Conservation (phyloP, 30 jellyfish, hydroid and myxozoan genomes). For the Mastigias papua region DNA sequence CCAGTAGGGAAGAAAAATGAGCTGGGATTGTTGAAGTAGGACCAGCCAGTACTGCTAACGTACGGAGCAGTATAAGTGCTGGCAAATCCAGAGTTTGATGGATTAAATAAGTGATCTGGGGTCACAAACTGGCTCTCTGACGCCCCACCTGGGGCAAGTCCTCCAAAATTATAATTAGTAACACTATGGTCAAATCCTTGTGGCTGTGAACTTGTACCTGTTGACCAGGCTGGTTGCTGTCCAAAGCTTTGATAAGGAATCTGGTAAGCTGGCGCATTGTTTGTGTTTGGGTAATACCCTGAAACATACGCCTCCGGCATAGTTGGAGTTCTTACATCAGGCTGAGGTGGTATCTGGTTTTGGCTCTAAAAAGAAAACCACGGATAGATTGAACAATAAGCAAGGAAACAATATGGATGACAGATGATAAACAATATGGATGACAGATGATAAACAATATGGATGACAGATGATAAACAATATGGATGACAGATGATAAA, state of each 20-base stretch:
- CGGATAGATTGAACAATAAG: not conserved
- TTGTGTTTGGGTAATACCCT: slow-evolving; percentile 72
- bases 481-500: no score
- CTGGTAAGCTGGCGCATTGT: slow-evolving; percentile 60
- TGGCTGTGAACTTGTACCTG: slow-evolving; percentile 89
- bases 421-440: not conserved
- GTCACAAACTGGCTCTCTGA: slow-evolving; percentile 81
- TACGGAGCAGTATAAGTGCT: slow-evolving; percentile 87
- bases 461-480: no score
- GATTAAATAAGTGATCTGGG: slow-evolving; percentile 89
- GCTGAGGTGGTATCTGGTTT: slow-evolving; percentile 54
- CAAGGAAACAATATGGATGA: not conserved
- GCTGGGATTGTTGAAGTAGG: slow-evolving; percentile 94
- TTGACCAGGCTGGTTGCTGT: slow-evolving; percentile 94
- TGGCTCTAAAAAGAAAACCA: slow-evolving; percentile 18
- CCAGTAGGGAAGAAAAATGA: slow-evolving; percentile 98
- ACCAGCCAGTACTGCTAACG: slow-evolving; percentile 87
- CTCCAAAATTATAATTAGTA: slow-evolving; percentile 82
- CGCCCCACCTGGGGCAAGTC: slow-evolving; percentile 88
- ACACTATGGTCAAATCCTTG: slow-evolving; percentile 91
- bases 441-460: no score
- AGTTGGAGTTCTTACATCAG: slow-evolving; percentile 57
- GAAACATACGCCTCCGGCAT: slow-evolving; percentile 77
- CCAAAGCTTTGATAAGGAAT: slow-evolving; percentile 88
- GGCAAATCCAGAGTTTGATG: slow-evolving; percentile 85